A percentile compares a stretch with the other conserved stretches of the same genome.
These are phyloP conservation scores for Thaumatotibia leucotreta DNA, from an alignment of 1,140 invertebrate species.

Conservation along the genomic window DNA sequence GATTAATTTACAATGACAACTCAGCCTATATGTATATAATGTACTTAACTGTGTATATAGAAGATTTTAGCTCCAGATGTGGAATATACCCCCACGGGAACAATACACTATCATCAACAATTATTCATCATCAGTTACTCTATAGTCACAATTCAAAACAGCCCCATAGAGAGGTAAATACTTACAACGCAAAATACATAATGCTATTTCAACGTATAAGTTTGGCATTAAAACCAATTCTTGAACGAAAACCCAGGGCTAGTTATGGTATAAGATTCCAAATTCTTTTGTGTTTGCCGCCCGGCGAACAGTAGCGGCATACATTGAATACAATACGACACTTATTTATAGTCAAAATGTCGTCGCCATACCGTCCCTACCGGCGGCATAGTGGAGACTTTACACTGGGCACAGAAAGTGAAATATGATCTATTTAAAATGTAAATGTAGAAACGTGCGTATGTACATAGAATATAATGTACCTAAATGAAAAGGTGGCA, in stretches of 20 bases:
- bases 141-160: too few relatives aligned
- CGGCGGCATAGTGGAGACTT: slow-evolving; percentile 31
- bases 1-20: too few relatives aligned
- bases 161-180: neutral
- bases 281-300: slow-evolving; percentile 72
- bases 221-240: slow-evolving; percentile 17
- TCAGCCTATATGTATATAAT: too few relatives aligned
- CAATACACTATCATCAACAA: too few relatives aligned
- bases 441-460: neutral
- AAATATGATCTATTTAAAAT: neutral
- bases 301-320: slow-evolving; percentile 65
- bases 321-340: slow-evolving; percentile 76
- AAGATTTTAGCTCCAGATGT: too few relatives aligned
- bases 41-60: too few relatives aligned
- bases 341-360: slow-evolving; percentile 76
- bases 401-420: slow-evolving; percentile 21
- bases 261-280: slow-evolving; percentile 58
- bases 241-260: slow-evolving; percentile 27
- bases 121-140: too few relatives aligned
- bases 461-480: neutral
- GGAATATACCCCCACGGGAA: too few relatives aligned
- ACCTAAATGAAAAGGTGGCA: too few relatives aligned
- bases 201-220: neutral
- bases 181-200: neutral
- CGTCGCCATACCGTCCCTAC: slow-evolving; percentile 68